These are phyloP conservation scores for Hydropotes inermis DNA, from an alignment of 2,113 vertebrate species.

Conservation along the genomic window DNA sequence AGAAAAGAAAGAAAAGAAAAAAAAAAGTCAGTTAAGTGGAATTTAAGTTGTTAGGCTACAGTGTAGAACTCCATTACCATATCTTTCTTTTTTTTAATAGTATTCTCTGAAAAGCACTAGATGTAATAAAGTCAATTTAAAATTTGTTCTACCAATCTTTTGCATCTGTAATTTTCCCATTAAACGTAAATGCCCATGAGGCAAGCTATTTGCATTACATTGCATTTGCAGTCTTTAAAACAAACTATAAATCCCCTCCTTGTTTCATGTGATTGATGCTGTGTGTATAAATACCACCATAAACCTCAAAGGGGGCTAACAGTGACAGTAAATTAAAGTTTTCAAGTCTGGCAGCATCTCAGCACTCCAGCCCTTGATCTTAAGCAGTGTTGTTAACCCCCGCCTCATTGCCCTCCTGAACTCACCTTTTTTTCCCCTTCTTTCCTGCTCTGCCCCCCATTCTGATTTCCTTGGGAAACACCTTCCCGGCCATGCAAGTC, in stretches of 20 bases:
- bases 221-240: slow-evolving; percentile 93
- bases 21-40: slow-evolving; percentile 75
- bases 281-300: slow-evolving; percentile 90
- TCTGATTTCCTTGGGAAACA: slow-evolving; percentile 83
- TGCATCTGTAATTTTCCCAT: slow-evolving; percentile 92
- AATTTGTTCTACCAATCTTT: slow-evolving; percentile 92
- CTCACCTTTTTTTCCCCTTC: slow-evolving; percentile 68
- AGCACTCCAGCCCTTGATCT: slow-evolving; percentile 87
- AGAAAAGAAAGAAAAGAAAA: not conserved
- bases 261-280: slow-evolving; percentile 91
- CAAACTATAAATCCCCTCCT: slow-evolving; percentile 91
- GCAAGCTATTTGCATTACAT: slow-evolving; percentile 92
- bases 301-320: slow-evolving; percentile 91
- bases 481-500: slow-evolving; percentile 72
- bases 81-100: slow-evolving; percentile 80
- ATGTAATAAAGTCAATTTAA: slow-evolving; percentile 92
- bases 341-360: slow-evolving; percentile 87
- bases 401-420: slow-evolving; percentile 84
- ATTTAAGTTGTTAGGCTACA: slow-evolving; percentile 80
- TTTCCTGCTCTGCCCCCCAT: slow-evolving; percentile 65
- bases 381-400: slow-evolving; percentile 85
- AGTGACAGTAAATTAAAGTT: slow-evolving; percentile 91
- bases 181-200: slow-evolving; percentile 92
- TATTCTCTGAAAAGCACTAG: slow-evolving; percentile 87
- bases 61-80: slow-evolving; percentile 82